Evolutionary conservation across 2,113 vertebrate species (phyloP).

Genomic region (human): DNA sequence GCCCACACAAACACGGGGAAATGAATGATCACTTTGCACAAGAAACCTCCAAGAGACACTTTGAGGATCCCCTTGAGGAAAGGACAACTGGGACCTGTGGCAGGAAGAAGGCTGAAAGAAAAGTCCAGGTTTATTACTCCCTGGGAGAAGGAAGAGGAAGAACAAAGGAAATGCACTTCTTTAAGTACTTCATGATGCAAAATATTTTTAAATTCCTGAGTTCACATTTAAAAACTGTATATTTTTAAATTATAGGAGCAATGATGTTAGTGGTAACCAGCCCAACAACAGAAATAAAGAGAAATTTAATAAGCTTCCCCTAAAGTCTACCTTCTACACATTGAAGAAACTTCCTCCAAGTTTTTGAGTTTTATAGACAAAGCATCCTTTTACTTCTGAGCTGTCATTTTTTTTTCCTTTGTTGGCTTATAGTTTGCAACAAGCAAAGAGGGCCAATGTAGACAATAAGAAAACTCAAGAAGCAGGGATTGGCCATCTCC

Average conservation of each 20-base stretch:
- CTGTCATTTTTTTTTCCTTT: background rate
- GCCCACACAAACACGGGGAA: constrained; percentile 37
- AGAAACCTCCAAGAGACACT: background rate
- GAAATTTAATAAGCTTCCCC: background rate
- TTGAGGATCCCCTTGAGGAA: background rate
- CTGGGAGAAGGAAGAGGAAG: background rate
- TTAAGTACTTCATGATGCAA: background rate
- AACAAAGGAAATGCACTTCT: background rate
- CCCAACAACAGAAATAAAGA: background rate
- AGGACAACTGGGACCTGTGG: background rate
- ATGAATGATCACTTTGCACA: background rate
- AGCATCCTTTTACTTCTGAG: background rate
- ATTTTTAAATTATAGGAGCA: background rate
- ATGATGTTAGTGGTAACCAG: background rate
- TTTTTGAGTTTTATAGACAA: background rate
- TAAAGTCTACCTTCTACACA: background rate
- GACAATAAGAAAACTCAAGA: background rate
- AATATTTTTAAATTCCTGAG: background rate
- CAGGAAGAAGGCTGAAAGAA: background rate
- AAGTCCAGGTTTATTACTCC: background rate
- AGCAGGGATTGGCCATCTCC: background rate
- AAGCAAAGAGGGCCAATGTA: background rate
- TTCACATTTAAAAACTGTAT: background rate
- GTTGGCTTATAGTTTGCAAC: background rate
- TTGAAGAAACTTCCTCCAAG: background rate